Base-by-base conservation (phyloP, 2,113 vertebrate genomes). In the Phoenicopterus ruber region DNA sequence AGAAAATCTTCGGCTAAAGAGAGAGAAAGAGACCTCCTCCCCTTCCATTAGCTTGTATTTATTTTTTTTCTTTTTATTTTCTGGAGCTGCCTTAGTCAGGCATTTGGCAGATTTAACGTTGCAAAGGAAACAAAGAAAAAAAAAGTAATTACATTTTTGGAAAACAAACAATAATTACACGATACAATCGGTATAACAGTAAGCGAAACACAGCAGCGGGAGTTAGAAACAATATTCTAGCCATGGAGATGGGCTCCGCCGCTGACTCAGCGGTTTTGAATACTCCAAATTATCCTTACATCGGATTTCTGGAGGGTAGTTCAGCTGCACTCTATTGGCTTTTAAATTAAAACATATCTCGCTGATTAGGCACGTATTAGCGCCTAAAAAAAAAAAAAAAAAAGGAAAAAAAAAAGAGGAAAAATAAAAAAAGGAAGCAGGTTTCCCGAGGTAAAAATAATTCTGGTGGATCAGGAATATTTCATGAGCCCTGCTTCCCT, bases 81-180 rank as follows among this genome's bases (percentile, higher is more conserved):
- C 69, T 47, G 34, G 28, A 93, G 73, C 69, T 83, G 82, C 40
- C 82, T 63, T 36, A 74, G 62, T 71, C 88, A 91, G 90, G 66
- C 95, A 29, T 82, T 96, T 92, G 54, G 90, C 89, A 94, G 91
- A 95, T 95, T 90, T 96, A 95, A 80, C 50, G 88, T 66, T 92
- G 92, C n/a, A 88, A 96, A 85, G 92, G 61, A 96, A 98, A 93
- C 79, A 95, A 93, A 80, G 32, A 16, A 47, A 96, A 92, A 87
- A 61, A 88, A 96, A 94, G 97, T 98, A 98, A 98, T 98, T 98
- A 98, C 96, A 97, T 97, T 97, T 97, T 92, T 95, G 97, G 95
- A 96, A 98, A 98, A 95, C 96, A 97, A 98, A 97, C 98, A 97
- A 97, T 97, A 97, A 98, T 98, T 97, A 98, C 97, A 97, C 44